Percentiles rank a stretch among this genome's conserved stretches.
These are phyloP conservation scores for Tridacna crocea DNA, from an alignment of 2,888 invertebrate species.

Conservation along the genomic window DNA sequence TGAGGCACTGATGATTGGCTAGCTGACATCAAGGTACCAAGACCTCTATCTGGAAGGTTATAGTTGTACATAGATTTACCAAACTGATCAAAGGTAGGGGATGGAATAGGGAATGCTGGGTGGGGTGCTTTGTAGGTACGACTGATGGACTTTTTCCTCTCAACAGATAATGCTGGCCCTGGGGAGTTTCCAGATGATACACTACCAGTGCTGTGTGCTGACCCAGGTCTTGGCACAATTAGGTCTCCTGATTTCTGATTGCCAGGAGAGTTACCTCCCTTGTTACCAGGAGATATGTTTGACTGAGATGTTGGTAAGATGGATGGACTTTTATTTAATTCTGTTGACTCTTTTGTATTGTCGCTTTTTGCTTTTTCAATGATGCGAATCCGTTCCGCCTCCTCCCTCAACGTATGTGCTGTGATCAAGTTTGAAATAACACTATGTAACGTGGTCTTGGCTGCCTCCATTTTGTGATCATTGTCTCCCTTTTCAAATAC, in stretches of 20 bases:
- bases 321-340: constrained; percentile 21
- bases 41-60: constrained; percentile 77
- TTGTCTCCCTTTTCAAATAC: constrained; percentile 49
- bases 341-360: background rate
- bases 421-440: constrained; percentile 74
- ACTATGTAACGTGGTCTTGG: constrained; percentile 61
- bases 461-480: constrained; percentile 25
- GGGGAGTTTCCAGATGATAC: constrained; percentile 36
- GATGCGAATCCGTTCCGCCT: constrained; percentile 46
- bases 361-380: constrained; percentile 17
- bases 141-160: constrained; percentile 32
- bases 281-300: constrained; percentile 28
- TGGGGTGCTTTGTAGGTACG: constrained; percentile 48
- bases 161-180: constrained; percentile 25
- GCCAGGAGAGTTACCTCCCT: constrained; percentile 25
- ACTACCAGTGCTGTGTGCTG: constrained; percentile 45
- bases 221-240: constrained; percentile 32
- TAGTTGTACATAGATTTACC: constrained; percentile 74
- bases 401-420: constrained; percentile 60
- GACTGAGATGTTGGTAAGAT: constrained; percentile 5
- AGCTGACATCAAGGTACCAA: constrained; percentile 55
- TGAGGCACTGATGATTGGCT: constrained; percentile 53
- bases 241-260: constrained; percentile 33
- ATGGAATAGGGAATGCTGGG: constrained; percentile 61
- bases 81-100: constrained; percentile 61